A percentile compares a stretch with the other conserved stretches of the same genome.
Evolutionary conservation across 92 coral and sea anemone genomes (phyloP).

Genomic region (Parazoanthus swiftii): DNA sequence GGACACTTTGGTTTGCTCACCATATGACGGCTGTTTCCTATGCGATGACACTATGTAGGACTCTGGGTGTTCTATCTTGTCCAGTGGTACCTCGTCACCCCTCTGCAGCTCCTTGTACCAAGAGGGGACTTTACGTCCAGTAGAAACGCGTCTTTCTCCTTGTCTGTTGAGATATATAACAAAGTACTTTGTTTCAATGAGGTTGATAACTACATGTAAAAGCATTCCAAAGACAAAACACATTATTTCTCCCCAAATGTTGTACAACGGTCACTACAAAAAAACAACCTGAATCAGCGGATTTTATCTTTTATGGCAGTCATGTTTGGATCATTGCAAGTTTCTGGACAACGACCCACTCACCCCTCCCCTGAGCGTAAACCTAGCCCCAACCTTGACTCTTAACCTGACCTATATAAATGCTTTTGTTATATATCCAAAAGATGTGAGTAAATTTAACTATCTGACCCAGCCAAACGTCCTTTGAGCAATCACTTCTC

Average conservation of each 20-base stretch:
- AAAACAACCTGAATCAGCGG: too few species aligned
- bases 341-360: too few species aligned
- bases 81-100: slow-evolving; percentile 76
- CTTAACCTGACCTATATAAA: too few species aligned
- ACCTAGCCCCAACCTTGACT: too few species aligned
- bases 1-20: slow-evolving; percentile 42
- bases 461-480: neutral
- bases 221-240: too few species aligned
- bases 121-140: slow-evolving; percentile 73
- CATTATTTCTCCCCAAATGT: too few species aligned
- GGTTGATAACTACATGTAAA: too few species aligned
- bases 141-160: slow-evolving; percentile 37
- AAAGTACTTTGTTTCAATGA: too few species aligned
- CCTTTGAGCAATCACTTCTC: neutral
- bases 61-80: slow-evolving; percentile 69
- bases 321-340: too few species aligned
- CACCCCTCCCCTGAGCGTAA: too few species aligned
- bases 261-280: too few species aligned
- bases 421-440: neutral
- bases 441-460: neutral
- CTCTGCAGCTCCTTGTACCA: slow-evolving; percentile 92
- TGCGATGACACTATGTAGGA: slow-evolving; percentile 64
- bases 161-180: slow-evolving; percentile 25
- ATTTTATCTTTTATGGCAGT: too few species aligned
- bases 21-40: slow-evolving; percentile 65